Evolutionary conservation across 1,140 invertebrate species (phyloP), one percentile per base, ranked within the genome.

Genomic region (Melanaphis sacchari): DNA sequence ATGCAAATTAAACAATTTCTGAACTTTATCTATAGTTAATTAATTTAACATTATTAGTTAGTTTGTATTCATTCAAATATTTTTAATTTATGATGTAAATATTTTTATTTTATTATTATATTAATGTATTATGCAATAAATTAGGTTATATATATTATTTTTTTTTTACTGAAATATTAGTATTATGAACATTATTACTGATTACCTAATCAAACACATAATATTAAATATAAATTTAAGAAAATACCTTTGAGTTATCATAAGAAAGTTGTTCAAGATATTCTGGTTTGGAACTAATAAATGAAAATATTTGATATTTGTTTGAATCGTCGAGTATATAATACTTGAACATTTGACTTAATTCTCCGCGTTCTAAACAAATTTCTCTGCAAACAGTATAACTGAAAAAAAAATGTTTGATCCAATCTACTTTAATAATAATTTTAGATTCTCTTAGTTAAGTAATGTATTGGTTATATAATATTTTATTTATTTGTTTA

Each of bases 341-440:
- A 94, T 96, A 96, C 38, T 95, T 95, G 21, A 97, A 94, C 91
- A 97, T 96, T 94, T 96, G 96, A 93, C 96, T 95, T 94, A 96
- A 96, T 90, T 96, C 95, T 88, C 95, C 95, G 93, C 95, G 95
- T 94, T 96, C 95, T 94, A 96, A 96, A 95, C 97, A 96, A 40
- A 97, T 94, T 93, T 96, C 95, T 94, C 97, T 96, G 95, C 96
- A 96, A 2, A 97, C 96, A 38, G 96, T 96, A 94, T 96, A 97
- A 94, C 96, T 97, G 95, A 93, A 94, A 94, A 59, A 93, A 92
- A 46, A 84, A 15, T 59, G 5, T 89, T 9, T 52, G 38, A 87
- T 87, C 21, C 4, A 40, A 40, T 22, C 38, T 26, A 40, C 11
- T 54, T 26, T 0, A 31, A 31, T 59, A 31, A 8, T 31, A 59